These are phyloP conservation scores for Hirtodrosophila alboralis DNA, from an alignment of 2,888 invertebrate genomes.

Conservation along the genomic window DNA sequence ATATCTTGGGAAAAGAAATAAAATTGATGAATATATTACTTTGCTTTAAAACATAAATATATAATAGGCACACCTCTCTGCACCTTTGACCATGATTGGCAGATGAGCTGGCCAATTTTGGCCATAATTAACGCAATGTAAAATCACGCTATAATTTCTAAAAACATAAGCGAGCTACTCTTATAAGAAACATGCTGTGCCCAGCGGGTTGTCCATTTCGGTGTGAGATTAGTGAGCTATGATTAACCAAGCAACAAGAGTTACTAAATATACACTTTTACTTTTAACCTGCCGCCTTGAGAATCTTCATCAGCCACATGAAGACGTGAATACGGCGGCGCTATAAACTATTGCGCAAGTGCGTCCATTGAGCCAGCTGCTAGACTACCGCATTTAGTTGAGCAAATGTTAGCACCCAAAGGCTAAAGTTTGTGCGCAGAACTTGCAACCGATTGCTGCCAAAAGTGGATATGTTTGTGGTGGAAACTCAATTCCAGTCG, in stretches of 20 bases:
- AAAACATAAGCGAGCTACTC: slow-evolving; percentile 18
- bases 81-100: slow-evolving; percentile 23
- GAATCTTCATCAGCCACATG: slow-evolving; percentile 50
- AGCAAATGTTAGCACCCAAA: slow-evolving; percentile 65
- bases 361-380: slow-evolving; percentile 23
- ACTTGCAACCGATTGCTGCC: slow-evolving; percentile 35
- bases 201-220: slow-evolving; percentile 28
- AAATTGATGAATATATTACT: too few species aligned
- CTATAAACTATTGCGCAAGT: slow-evolving; percentile 58
- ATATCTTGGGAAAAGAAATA: too few species aligned
- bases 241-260: slow-evolving; percentile 26
- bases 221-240: slow-evolving; percentile 28
- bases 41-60: not conserved
- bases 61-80: slow-evolving; percentile 13
- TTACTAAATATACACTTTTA: slow-evolving; percentile 54
- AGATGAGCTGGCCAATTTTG: slow-evolving; percentile 21
- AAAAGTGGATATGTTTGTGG: slow-evolving; percentile 41
- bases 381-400: slow-evolving; percentile 66
- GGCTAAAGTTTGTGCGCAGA: slow-evolving; percentile 73
- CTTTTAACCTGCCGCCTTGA: slow-evolving; percentile 55
- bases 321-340: slow-evolving; percentile 1
- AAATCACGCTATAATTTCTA: slow-evolving; percentile 26
- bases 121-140: slow-evolving; percentile 38
- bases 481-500: slow-evolving; percentile 40
- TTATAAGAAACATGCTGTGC: slow-evolving; percentile 34